These are phyloP conservation scores for Drosophila pseudoobscura DNA, from an alignment of 1,140 invertebrate genomes.

Conservation along the genomic window DNA sequence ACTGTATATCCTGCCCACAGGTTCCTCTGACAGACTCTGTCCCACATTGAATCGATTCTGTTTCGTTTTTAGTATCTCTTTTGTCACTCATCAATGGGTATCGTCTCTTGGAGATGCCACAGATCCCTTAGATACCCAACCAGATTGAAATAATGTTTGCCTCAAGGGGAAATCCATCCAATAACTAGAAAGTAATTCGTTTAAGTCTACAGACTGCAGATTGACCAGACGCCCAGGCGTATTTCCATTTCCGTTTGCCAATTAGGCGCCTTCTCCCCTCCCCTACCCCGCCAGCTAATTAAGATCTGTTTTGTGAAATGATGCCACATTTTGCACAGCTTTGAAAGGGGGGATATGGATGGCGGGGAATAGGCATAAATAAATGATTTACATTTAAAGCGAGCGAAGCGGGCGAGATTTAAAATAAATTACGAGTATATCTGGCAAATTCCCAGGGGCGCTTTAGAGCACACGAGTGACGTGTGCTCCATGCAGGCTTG, in stretches of 20 bases:
- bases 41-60: too few relatives aligned
- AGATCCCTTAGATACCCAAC: too few relatives aligned
- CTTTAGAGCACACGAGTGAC: slow-evolving; percentile 59
- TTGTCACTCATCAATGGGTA: too few relatives aligned
- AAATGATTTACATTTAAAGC: slow-evolving; percentile 74
- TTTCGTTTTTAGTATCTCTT: too few relatives aligned
- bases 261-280: slow-evolving; percentile 43
- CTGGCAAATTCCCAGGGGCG: slow-evolving; percentile 76
- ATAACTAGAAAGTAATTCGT: too few relatives aligned
- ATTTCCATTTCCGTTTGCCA: slow-evolving; percentile 29
- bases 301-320: slow-evolving; percentile 56
- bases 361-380: slow-evolving; percentile 41
- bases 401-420: slow-evolving; percentile 69
- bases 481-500: slow-evolving; percentile 40
- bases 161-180: too few relatives aligned
- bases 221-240: neutral
- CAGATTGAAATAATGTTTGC: neutral
- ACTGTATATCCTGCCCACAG: too few relatives aligned
- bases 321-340: slow-evolving; percentile 28
- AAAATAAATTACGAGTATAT: slow-evolving; percentile 75
- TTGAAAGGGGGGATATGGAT: slow-evolving; percentile 4
- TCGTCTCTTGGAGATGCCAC: too few relatives aligned
- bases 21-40: neutral
- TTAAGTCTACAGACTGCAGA: neutral
- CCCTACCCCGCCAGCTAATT: slow-evolving; percentile 61